These are phyloP conservation scores for Dromiciops gliroides DNA, from an alignment of 2,113 vertebrate genomes.

Conservation along the genomic window DNA sequence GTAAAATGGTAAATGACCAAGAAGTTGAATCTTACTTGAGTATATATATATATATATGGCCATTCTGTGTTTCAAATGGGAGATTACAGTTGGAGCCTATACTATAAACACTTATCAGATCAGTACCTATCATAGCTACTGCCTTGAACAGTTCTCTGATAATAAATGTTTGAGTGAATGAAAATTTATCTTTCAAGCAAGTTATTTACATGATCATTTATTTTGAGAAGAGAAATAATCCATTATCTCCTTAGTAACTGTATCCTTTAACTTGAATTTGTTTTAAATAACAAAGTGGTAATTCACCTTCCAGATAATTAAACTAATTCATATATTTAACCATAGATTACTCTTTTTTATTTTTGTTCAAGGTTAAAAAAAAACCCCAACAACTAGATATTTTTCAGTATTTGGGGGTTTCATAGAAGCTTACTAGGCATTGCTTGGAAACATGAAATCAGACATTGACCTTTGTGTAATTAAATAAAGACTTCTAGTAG, in stretches of 20 bases:
- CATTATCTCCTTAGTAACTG: neutral
- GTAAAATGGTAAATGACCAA: neutral
- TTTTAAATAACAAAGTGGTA: neutral
- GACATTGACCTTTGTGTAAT: neutral
- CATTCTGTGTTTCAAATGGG: neutral
- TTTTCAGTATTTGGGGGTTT: neutral
- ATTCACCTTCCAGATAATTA: neutral
- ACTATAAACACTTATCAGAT: neutral
- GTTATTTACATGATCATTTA: neutral
- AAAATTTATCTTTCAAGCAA: neutral
- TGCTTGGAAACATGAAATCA: neutral
- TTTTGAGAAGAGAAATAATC: neutral
- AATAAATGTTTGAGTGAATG: too few relatives aligned
- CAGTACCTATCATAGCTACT: neutral
- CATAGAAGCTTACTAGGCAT: neutral
- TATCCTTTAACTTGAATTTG: neutral
- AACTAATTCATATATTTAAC: neutral
- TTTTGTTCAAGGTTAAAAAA: neutral
- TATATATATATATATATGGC: neutral
- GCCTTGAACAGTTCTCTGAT: neutral
- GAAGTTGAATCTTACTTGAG: neutral
- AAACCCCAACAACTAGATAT: neutral
- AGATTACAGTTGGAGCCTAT: neutral
- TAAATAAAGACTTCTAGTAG: neutral
- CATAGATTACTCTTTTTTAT: neutral